These are phyloP conservation scores for Chloromyia formosa DNA, from an alignment of 2,888 invertebrate genomes.

Conservation along the genomic window DNA sequence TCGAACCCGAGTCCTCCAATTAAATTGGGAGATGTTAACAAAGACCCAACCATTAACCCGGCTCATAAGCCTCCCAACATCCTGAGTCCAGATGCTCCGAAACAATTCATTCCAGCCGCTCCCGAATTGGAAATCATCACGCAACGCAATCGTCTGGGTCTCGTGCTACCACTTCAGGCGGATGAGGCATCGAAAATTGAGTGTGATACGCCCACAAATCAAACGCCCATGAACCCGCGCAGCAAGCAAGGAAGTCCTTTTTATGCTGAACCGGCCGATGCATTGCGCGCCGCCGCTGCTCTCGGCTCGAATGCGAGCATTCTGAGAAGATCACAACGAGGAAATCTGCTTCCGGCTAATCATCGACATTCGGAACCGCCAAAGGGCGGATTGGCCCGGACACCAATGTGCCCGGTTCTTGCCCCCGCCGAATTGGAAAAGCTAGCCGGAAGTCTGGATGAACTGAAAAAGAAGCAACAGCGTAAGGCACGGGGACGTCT, in stretches of 20 bases:
- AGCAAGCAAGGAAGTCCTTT: conserved; percentile 84
- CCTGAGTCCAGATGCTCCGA: conserved; percentile 40
- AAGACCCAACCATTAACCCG: conserved; percentile 19
- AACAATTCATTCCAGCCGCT: conserved; percentile 41
- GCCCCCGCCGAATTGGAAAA: conserved; percentile 67
- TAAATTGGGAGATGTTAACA: conserved; percentile 7
- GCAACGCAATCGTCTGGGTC: conserved; percentile 58
- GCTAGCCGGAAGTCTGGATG: conserved; percentile 62
- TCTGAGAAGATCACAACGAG: conserved; percentile 61
- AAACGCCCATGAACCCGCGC: conserved; percentile 56
- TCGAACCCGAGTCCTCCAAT: conserved; percentile 54
- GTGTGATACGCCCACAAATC: conserved; percentile 59
- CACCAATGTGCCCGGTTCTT: conserved; percentile 69
- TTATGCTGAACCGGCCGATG: conserved; percentile 90
- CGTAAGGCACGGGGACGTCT: conserved; percentile 62
- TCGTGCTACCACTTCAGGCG: conserved; percentile 57
- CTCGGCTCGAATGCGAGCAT: conserved; percentile 57
- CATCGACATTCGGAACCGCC: conserved; percentile 73
- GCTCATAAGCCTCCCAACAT: conserved; percentile 47
- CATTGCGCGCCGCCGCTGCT: conserved; percentile 67
- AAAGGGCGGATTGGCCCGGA: conserved; percentile 59
- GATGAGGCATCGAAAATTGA: conserved; percentile 56
- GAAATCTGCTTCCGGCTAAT: conserved; percentile 62
- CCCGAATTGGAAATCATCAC: conserved; percentile 49
- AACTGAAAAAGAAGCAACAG: conserved; percentile 66